phyloP scores from a whole-genome alignment of 2,113 vertebrate species.

The Perca schrenkii region DNA sequence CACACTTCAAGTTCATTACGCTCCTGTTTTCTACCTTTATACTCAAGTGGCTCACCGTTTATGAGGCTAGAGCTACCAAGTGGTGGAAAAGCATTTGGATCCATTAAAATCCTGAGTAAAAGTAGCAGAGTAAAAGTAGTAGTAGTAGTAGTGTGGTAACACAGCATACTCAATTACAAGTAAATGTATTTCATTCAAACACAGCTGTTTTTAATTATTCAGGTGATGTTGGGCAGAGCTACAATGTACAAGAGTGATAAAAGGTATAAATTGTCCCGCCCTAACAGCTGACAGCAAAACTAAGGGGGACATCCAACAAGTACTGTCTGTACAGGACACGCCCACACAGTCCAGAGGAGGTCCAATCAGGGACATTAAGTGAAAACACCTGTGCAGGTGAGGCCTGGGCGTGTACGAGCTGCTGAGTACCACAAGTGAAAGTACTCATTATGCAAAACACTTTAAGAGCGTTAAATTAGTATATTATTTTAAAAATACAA shows the following conservation, averaged over 20 bases:
- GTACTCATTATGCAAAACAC: background rate
- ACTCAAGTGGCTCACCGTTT: too few relatives aligned
- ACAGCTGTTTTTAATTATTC: background rate
- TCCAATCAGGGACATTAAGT: background rate
- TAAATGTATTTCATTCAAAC: too few relatives aligned
- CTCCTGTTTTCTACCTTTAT: background rate
- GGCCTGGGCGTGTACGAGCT: background rate
- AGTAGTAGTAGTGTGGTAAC: background rate
- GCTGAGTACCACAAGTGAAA: background rate
- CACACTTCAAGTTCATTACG: background rate
- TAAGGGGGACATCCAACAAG: background rate
- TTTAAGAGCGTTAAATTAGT: background rate
- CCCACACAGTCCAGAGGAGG: background rate
- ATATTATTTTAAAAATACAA: background rate
- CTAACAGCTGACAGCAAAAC: background rate
- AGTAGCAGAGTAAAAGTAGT: too few relatives aligned
- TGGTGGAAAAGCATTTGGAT: background rate
- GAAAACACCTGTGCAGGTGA: slow-evolving; percentile 6
- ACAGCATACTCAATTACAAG: too few relatives aligned
- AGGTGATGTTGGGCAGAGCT: background rate
- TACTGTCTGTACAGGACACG: background rate
- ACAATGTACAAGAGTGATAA: background rate
- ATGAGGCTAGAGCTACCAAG: too few relatives aligned
- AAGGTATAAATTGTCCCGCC: background rate
- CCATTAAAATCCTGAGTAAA: background rate